Evolutionary conservation across 2,113 vertebrate genomes (phyloP), one percentile per base, ranked within the genome.

Genomic region (Leptobrachium leishanense): DNA sequence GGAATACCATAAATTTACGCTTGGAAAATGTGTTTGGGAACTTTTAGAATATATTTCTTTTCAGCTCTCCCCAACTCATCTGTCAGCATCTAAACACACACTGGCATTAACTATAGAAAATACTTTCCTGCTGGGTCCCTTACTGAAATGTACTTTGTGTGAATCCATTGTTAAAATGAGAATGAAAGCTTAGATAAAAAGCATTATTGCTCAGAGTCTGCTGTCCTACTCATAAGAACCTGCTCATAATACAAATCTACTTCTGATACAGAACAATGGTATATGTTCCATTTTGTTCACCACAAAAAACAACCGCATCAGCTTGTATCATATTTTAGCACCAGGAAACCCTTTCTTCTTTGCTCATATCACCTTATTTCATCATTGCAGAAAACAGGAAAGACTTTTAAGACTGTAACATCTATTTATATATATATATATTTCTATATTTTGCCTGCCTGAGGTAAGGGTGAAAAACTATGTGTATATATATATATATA

Each of bases 31-130:
- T 68, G 64, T 81, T 81, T 81, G 65, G 78, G 78, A 81, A 81
- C 78, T 81, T 81, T 81, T 62, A 55, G 78, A 81, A 74, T 74
- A 74, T 74, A 64, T 81, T 74, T 81, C 72, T 81, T 31, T 79
- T 81, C 65, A 62, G 53, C 46, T 55, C 65, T 81, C 8, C 59
- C 55, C 55, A 46, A 40, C 64, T 79, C 77, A 79, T 67, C 70
- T 74, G 78, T 81, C 72, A 74, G 71, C 65, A 81, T 81, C 78
- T 81, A 74, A 74, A 81, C 82, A 42, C 39, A 50, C 82, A 75
- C 79, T 84, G 82, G 55, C 13, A 66, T 41, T 57, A 44, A 74
- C 64, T 78, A 6, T 6, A 66, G 8, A 82, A 77, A 67, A 81
- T 6, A 2, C 41, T 55, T 79, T 82, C 9, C 15, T 79, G 7